These are phyloP conservation scores for Parochlus steinenii DNA, from an alignment of 2,888 invertebrate species.

Conservation along the genomic window DNA sequence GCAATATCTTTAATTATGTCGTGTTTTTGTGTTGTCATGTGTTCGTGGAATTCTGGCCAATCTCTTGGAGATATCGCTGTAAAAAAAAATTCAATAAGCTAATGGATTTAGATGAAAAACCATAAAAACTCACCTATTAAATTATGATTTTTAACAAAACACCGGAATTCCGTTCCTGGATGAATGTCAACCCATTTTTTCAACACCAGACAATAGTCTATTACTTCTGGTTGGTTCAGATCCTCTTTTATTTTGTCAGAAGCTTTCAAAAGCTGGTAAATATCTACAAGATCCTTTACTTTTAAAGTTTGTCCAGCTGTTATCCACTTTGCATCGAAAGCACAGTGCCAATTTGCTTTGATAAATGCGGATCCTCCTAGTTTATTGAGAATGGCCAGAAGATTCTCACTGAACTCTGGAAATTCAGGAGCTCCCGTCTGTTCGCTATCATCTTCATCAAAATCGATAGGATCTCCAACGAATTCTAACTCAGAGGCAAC, in stretches of 20 bases:
- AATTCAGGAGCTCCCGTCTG: slow-evolving; percentile 15
- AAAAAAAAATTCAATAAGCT: too few species aligned
- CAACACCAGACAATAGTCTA: slow-evolving; percentile 13
- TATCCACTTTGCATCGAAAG: slow-evolving; percentile 17
- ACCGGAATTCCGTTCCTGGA: slow-evolving; percentile 17
- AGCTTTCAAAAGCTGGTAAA: slow-evolving; percentile 17
- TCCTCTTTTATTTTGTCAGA: slow-evolving; percentile 16
- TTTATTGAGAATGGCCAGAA: slow-evolving; percentile 11
- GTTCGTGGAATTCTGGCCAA: slow-evolving; percentile 17
- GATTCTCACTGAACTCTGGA: slow-evolving; percentile 15
- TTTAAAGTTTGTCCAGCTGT: slow-evolving; percentile 16
- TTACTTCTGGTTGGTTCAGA: slow-evolving; percentile 5
- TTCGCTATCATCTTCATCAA: slow-evolving; percentile 14
- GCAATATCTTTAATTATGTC: slow-evolving; percentile 17
- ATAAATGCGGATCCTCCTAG: slow-evolving; percentile 14
- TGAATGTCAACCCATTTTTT: slow-evolving; percentile 17
- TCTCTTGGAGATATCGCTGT: slow-evolving; percentile 17
- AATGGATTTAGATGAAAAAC: too few species aligned
- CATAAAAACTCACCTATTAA: slow-evolving; percentile 10
- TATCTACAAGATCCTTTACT: slow-evolving; percentile 15
- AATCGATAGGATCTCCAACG: slow-evolving; percentile 10
- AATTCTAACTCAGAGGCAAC: neutral
- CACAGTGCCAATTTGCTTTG: slow-evolving; percentile 17
- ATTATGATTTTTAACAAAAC: slow-evolving; percentile 16
- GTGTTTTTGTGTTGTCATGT: slow-evolving; percentile 14